Percentiles rank a stretch among this genome's conserved stretches.
These are phyloP conservation scores for Theocolax elegans DNA, from an alignment of 1,140 invertebrate species.

Conservation along the genomic window DNA sequence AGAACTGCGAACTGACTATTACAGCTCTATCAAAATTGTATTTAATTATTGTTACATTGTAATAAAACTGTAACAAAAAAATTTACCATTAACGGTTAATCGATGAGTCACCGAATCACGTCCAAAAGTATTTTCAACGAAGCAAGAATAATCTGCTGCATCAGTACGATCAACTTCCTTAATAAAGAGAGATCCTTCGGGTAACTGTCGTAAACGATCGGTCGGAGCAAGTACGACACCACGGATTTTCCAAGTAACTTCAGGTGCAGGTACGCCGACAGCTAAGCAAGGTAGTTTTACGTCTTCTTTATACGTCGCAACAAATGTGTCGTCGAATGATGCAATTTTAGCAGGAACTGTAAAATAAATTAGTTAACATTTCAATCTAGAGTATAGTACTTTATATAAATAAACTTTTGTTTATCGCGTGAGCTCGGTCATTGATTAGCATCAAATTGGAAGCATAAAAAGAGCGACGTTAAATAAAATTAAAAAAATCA, in stretches of 20 bases:
- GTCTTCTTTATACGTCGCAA: slow-evolving; percentile 90
- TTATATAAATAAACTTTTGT: too few species aligned
- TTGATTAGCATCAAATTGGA: too few species aligned
- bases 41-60: background rate
- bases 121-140: slow-evolving; percentile 92
- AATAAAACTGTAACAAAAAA: background rate
- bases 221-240: slow-evolving; percentile 75
- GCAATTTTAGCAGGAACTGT: slow-evolving; percentile 92
- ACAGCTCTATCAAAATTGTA: background rate
- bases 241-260: slow-evolving; percentile 87
- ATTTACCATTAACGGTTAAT: slow-evolving; percentile 83
- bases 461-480: background rate
- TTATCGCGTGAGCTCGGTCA: too few species aligned
- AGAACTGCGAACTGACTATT: too few species aligned
- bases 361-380: slow-evolving; percentile 40
- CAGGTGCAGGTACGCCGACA: slow-evolving; percentile 88
- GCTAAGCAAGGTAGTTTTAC: slow-evolving; percentile 91
- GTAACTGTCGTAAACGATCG: slow-evolving; percentile 83
- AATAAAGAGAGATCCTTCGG: slow-evolving; percentile 91
- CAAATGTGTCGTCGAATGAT: slow-evolving; percentile 91
- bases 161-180: slow-evolving; percentile 88
- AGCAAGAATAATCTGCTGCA: slow-evolving; percentile 90
- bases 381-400: too few species aligned
- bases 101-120: slow-evolving; percentile 91
- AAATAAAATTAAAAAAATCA: background rate